Evolutionary conservation across 2,888 invertebrate genomes (phyloP), one percentile per base, ranked within the genome.

Genomic region (Drosophila austrosaltans): DNA sequence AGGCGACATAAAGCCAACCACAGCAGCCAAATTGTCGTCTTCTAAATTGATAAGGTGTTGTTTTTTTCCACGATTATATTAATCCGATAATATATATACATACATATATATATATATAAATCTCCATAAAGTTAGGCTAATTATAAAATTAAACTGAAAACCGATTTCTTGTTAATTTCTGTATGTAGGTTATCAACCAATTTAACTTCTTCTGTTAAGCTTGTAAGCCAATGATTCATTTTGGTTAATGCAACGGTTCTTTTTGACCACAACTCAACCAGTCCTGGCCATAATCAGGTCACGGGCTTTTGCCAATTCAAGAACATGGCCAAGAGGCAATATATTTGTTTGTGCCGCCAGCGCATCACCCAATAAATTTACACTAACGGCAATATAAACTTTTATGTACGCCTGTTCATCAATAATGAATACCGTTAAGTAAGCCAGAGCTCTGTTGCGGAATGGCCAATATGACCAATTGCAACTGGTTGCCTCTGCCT

Each of bases 251-350:
- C 36, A 36, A 48, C 16, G 56, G 32, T 40, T 10, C 20, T 30
- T 30, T 1, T n/a, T 28, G 7, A 30, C 30, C 3, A 30, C 30
- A 30, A 53, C 39, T n/a, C n/a, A 81, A 87, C 87, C 87, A 73
- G 86, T 84, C 83, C 87, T 84, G 77, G 78, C 83, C 88, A 87
- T 87, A 84, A 80, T 78, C 79, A 86, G 82, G 82, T 86, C 84
- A 79, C 68, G 76, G 75, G 75, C 70, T 65, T 71, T 76, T 68
- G 40, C 62, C 48, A 53, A 54, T 53, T 28, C 40, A 62, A 79
- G 72, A 81, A 73, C 75, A 53, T 75, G 79, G 68, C 72, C 80
- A 54, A 40, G 28, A 54, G 12, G 12, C 28, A 8, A 39, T 59
- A 39, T 25, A 57, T 66, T 57, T 66, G 76, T 59, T 62, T 59